Percentiles rank a stretch among this genome's conserved stretches.
Conservation (phyloP, 2,888 invertebrate species). For the Oxytorus armatus region DNA sequence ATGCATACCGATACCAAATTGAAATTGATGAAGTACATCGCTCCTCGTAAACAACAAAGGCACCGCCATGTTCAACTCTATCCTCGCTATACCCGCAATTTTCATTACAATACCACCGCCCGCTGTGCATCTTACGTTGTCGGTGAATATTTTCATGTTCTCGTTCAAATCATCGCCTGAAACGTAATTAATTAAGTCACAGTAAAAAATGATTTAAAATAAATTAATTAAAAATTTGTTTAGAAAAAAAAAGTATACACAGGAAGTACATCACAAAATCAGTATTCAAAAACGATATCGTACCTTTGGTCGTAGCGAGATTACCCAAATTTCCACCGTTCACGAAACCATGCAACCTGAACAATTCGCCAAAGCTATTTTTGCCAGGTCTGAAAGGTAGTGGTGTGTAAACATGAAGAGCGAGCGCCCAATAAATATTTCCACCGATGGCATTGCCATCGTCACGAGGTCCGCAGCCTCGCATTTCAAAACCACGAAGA, state of each 20-base stretch:
- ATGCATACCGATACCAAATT: constrained; percentile 93
- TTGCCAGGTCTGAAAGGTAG: constrained; percentile 93
- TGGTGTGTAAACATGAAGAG: constrained; percentile 94
- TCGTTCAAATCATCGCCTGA: constrained; percentile 84
- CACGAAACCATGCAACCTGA: constrained; percentile 95
- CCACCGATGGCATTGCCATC: constrained; percentile 92
- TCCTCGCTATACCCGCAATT: constrained; percentile 93
- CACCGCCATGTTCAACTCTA: constrained; percentile 97
- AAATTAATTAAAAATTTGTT: background rate
- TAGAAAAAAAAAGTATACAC: too few relatives aligned
- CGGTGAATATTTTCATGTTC: constrained; percentile 83
- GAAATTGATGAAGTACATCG: constrained; percentile 91
- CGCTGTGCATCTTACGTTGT: constrained; percentile 89
- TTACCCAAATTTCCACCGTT: constrained; percentile 94
- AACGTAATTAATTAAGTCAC: constrained; percentile 62
- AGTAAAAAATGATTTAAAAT: background rate
- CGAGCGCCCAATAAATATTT: constrained; percentile 93
- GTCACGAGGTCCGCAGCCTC: constrained; percentile 94
- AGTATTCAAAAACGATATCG: too few relatives aligned
- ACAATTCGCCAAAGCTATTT: constrained; percentile 92
- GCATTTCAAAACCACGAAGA: constrained; percentile 93
- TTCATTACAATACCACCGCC: constrained; percentile 95
- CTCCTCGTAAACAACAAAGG: constrained; percentile 89
- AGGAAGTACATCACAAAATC: too few relatives aligned
- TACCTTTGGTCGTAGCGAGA: constrained; percentile 65